Conservation (phyloP, 2,797 vertebrate species). For the Malurus leucopterus region DNA sequence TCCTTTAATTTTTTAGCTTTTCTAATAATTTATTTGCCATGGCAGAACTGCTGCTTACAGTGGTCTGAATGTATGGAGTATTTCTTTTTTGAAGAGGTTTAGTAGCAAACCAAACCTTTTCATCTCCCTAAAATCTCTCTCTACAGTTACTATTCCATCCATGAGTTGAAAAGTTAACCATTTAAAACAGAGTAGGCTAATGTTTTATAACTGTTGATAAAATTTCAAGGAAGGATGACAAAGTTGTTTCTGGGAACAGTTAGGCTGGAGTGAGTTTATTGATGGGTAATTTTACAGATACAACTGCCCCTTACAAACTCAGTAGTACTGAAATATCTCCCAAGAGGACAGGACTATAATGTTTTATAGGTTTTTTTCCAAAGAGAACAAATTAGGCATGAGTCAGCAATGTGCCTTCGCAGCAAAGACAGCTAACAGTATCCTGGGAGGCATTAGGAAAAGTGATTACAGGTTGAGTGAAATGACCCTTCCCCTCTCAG, state of each 20-base stretch:
- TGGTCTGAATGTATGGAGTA: not conserved
- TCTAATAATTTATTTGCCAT: not conserved
- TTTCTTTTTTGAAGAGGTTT: not conserved
- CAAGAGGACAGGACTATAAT: not conserved
- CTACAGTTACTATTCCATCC: not conserved
- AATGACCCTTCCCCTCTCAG: not conserved
- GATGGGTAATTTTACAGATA: not conserved
- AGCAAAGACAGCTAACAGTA: not conserved
- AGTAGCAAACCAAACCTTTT: not conserved
- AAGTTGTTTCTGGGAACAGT: not conserved
- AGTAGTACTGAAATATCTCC: not conserved
- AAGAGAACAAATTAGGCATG: not conserved
- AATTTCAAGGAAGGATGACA: not conserved
- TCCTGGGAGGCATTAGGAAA: not conserved
- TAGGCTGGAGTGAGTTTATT: not conserved
- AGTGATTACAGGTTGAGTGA: not conserved
- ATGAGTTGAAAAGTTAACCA: not conserved
- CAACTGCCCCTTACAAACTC: not conserved
- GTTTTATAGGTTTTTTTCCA: not conserved
- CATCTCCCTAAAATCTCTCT: not conserved
- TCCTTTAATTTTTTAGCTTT: not conserved
- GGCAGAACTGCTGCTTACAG: not conserved
- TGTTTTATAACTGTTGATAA: not conserved
- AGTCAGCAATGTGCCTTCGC: not conserved
- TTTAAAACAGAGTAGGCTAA: not conserved